Conservation (phyloP, 1,140 invertebrate species). For the Arion vulgaris region DNA sequence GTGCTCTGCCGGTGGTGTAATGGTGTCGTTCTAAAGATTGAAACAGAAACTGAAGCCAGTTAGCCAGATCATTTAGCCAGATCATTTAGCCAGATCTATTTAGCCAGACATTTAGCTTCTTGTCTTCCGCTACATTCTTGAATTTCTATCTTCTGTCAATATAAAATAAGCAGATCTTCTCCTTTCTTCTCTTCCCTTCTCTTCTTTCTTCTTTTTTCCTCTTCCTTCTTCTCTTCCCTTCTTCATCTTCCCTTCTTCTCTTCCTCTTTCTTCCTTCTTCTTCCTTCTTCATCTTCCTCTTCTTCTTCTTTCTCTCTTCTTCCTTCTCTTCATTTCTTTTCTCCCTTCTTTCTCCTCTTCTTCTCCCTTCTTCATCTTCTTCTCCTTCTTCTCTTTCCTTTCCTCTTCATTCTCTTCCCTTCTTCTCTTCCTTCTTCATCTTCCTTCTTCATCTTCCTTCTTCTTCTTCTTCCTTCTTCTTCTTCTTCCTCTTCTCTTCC, state of each 20-base stretch:
- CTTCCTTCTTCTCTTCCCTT: not conserved
- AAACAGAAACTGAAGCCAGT: no score
- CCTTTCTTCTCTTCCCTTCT: not conserved
- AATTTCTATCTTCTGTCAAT: no score
- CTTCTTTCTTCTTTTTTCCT: no score
- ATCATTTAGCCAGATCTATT: no score
- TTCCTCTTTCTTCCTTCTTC: not conserved
- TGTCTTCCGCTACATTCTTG: no score
- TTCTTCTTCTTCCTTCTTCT: conserved; percentile 1
- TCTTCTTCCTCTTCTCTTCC: not conserved
- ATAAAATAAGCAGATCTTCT: not conserved
- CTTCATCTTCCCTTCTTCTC: no score
- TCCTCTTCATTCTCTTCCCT: not conserved
- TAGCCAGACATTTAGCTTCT: no score
- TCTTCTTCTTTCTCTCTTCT: not conserved
- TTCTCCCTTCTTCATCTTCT: not conserved
- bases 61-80: no score
- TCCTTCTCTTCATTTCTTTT: not conserved
- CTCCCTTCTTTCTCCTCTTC: not conserved
- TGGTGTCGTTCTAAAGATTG: no score
- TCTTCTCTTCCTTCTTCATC: not conserved
- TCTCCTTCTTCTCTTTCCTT: not conserved
- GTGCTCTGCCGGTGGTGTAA: no score
- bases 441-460: not conserved
- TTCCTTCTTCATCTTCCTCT: no score